Percentiles rank a stretch among this genome's conserved stretches.
Evolutionary conservation across 1,140 invertebrate genomes (phyloP).

Genomic region (Drosophila ambigua): DNA sequence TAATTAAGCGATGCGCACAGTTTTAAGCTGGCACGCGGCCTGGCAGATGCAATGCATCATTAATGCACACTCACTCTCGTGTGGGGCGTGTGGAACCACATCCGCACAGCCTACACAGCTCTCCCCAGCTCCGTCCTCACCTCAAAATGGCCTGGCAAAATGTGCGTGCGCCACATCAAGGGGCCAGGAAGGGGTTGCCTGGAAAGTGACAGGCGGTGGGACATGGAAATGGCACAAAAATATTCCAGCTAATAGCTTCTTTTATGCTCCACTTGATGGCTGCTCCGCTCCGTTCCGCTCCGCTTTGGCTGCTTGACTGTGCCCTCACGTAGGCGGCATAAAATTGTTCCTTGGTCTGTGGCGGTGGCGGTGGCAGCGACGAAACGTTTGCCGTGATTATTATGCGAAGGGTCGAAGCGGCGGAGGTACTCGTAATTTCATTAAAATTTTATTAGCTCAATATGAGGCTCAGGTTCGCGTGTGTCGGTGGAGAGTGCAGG

Average conservation of each 20-base stretch:
- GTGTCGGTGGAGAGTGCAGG: conserved; percentile 6
- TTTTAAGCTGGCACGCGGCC: conserved; percentile 46
- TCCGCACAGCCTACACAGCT: too few relatives aligned
- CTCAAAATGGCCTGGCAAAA: conserved; percentile 18
- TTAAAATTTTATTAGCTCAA: conserved; percentile 81
- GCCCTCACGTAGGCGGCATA: conserved; percentile 68
- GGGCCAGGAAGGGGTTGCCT: conserved; percentile 35
- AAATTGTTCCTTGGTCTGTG: conserved; percentile 44
- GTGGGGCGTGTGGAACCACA: too few relatives aligned
- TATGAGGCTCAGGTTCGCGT: conserved; percentile 44
- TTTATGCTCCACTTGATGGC: conserved; percentile 69
- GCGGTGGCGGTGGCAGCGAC: neutral
- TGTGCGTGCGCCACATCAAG: conserved; percentile 53
- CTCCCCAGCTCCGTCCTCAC: neutral
- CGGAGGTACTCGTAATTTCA: conserved; percentile 68
- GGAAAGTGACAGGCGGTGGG: neutral
- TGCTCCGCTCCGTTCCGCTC: neutral
- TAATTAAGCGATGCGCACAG: conserved; percentile 67
- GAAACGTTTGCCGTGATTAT: conserved; percentile 63
- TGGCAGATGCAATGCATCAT: conserved; percentile 63
- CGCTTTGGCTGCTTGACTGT: conserved; percentile 2
- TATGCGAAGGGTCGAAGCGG: conserved; percentile 62
- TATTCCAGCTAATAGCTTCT: conserved; percentile 69
- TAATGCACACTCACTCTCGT: conserved; percentile 57
- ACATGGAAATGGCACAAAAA: conserved; percentile 40